Evolutionary conservation across 2,888 invertebrate genomes (phyloP).

Genomic region (Dasysyrphus albostriatus): DNA sequence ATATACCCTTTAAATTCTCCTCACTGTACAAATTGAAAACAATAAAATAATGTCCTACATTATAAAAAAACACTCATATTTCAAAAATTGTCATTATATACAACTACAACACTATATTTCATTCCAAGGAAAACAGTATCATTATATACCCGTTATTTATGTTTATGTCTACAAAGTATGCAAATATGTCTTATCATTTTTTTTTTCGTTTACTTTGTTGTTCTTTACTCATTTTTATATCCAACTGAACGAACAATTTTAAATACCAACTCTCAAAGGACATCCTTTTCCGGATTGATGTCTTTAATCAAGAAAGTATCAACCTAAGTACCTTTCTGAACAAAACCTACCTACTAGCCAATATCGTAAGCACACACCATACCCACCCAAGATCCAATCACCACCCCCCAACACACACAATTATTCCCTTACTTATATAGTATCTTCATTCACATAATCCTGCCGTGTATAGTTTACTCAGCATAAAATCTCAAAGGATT

Average conservation of each 20-base stretch:
- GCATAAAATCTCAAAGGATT: constrained; percentile 24
- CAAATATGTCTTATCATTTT: constrained; percentile 8
- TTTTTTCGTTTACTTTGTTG: constrained; percentile 4
- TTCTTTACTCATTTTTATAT: constrained; percentile 12
- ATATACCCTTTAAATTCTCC: neutral
- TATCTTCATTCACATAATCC: constrained; percentile 7
- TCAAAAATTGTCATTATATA: neutral
- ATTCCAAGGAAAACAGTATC: constrained; percentile 3
- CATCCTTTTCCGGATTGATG: constrained; percentile 27
- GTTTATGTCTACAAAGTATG: neutral
- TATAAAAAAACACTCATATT: constrained; percentile 27
- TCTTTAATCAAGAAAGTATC: constrained; percentile 52
- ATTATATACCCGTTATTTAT: neutral
- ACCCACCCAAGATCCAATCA: constrained; percentile 8
- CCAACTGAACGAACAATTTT: constrained; percentile 38
- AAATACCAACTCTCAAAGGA: constrained; percentile 28
- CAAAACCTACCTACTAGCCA: constrained; percentile 71
- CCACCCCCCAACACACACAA: constrained; percentile 14
- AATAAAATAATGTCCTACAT: constrained; percentile 53
- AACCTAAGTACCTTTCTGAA: constrained; percentile 59
- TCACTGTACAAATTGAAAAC: constrained; percentile 43
- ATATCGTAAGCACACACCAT: constrained; percentile 43
- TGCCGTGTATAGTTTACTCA: too few species aligned
- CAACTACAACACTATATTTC: constrained; percentile 3
- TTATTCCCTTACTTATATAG: constrained; percentile 7